Percentiles rank a stretch among this genome's conserved stretches.
phyloP scores from a whole-genome alignment of 2,797 vertebrate genomes.

The Schizopygopsis malacanthus region DNA sequence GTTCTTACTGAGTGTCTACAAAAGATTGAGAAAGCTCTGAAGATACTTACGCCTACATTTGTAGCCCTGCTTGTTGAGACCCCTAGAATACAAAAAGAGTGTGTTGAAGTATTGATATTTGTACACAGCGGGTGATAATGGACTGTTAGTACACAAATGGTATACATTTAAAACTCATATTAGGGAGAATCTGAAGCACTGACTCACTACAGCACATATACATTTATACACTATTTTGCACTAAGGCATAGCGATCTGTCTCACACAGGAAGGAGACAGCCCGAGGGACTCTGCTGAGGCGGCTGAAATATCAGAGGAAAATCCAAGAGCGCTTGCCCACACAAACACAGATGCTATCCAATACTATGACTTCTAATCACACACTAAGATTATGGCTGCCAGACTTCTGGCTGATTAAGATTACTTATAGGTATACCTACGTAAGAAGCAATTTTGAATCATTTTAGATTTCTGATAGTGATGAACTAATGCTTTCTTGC shows the following conservation, averaged over 20 bases:
- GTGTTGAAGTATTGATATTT: neutral
- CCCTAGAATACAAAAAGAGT: conserved; percentile 80
- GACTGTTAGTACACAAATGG: neutral
- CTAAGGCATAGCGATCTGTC: conserved; percentile 19
- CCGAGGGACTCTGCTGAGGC: conserved; percentile 58
- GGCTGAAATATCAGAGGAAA: conserved; percentile 58
- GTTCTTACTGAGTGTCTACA: neutral
- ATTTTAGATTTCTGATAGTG: neutral
- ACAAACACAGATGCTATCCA: conserved; percentile 23
- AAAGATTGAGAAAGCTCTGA: conserved; percentile 13
- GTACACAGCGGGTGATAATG: neutral
- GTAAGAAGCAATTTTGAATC: neutral
- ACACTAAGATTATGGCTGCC: conserved; percentile 13
- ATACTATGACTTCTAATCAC: conserved; percentile 14
- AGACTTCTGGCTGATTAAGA: neutral
- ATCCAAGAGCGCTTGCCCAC: neutral
- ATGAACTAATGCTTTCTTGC: neutral
- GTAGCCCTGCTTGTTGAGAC: conserved; percentile 98
- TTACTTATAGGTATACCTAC: neutral
- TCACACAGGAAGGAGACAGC: conserved; percentile 46
- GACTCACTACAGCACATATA: neutral
- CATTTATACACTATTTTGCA: neutral
- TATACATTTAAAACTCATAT: neutral
- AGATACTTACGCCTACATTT: conserved; percentile 94
- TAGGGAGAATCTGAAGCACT: neutral